These are phyloP conservation scores for Moxostoma hubbsi DNA, from an alignment of 2,797 vertebrate species.

Conservation along the genomic window DNA sequence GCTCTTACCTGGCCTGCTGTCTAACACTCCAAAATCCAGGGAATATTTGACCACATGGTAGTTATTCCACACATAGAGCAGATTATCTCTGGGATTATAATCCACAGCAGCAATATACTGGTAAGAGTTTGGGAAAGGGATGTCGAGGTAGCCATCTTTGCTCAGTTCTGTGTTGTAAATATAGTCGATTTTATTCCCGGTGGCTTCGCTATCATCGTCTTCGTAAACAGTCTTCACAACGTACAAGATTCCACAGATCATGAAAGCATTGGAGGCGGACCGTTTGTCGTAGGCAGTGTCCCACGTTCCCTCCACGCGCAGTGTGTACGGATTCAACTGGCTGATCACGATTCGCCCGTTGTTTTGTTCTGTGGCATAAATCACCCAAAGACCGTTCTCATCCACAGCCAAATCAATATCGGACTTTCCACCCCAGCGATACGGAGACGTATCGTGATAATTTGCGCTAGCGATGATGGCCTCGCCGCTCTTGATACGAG, in stretches of 20 bases:
- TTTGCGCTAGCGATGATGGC: slow-evolving; percentile 97
- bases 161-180: slow-evolving; percentile 98
- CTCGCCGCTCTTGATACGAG: slow-evolving; percentile 97
- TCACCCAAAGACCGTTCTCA: slow-evolving; percentile 98
- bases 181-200: slow-evolving; percentile 99
- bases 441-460: slow-evolving; percentile 98
- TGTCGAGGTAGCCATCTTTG: slow-evolving; percentile 93
- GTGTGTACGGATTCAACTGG: slow-evolving; percentile 95
- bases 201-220: slow-evolving; percentile 98
- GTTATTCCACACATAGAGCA: slow-evolving; percentile 99
- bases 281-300: slow-evolving; percentile 98
- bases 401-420: slow-evolving; percentile 98
- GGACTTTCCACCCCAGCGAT: slow-evolving; percentile 98
- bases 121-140: slow-evolving; percentile 97
- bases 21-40: slow-evolving; percentile 93
- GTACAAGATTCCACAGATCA: slow-evolving; percentile 98
- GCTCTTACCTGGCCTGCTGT: slow-evolving; percentile 90
- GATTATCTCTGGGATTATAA: slow-evolving; percentile 98
- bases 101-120: slow-evolving; percentile 99
- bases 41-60: slow-evolving; percentile 98
- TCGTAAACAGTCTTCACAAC: slow-evolving; percentile 97
- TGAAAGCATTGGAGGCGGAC: slow-evolving; percentile 97
- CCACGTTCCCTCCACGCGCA: slow-evolving; percentile 96
- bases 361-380: slow-evolving; percentile 98
- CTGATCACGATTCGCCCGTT: slow-evolving; percentile 97